Percentiles rank a stretch among this genome's conserved stretches.
These are phyloP conservation scores for Telmatochromis brichardi DNA, from an alignment of 2,113 vertebrate genomes.

Conservation along the genomic window DNA sequence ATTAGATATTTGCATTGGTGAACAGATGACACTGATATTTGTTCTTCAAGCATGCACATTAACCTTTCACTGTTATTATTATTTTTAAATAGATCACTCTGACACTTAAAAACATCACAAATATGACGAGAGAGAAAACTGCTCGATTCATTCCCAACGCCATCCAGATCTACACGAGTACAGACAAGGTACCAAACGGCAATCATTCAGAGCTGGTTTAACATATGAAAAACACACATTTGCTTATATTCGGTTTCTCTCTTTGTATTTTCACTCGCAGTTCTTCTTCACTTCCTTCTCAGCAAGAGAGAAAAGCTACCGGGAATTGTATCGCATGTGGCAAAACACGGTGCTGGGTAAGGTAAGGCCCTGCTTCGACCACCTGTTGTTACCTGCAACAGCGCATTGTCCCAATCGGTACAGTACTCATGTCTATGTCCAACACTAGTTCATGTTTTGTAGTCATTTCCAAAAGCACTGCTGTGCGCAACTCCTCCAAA, in stretches of 20 bases:
- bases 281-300: constrained; percentile 90
- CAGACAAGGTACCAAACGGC: constrained; percentile 77
- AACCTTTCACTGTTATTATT: not conserved
- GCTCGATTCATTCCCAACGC: constrained; percentile 90
- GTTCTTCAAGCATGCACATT: not conserved
- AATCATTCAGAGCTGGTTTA: not conserved
- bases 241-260: not conserved
- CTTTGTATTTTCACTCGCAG: constrained; percentile 48
- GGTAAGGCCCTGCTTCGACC: constrained; percentile 58
- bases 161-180: constrained; percentile 81
- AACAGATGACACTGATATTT: not conserved
- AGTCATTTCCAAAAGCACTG: not conserved
- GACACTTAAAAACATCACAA: constrained; percentile 78
- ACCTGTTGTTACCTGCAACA: not conserved
- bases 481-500: not conserved
- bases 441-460: not conserved
- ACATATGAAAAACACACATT: not conserved
- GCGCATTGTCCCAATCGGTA: not conserved
- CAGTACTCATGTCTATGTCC: not conserved
- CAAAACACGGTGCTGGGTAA: constrained; percentile 86
- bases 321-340: constrained; percentile 86
- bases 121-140: constrained; percentile 87
- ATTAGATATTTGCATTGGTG: not conserved
- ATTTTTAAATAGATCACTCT: constrained; percentile 74
- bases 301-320: constrained; percentile 87